Conservation (phyloP, 2,797 vertebrate species). For the Peromyscus melanophrys region DNA sequence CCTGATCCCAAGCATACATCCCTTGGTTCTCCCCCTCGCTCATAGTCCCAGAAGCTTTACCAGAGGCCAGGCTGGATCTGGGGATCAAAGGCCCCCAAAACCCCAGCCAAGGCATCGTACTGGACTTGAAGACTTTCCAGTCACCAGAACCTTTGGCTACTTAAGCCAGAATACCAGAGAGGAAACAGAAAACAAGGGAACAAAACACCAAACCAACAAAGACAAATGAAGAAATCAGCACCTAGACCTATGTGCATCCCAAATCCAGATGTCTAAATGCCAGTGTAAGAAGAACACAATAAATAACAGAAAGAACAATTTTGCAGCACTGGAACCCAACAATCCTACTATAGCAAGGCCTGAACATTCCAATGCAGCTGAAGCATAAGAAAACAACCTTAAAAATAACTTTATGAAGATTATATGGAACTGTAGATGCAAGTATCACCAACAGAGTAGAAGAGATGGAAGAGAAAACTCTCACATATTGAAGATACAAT, state of each 20-base stretch:
- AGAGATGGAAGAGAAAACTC: background rate
- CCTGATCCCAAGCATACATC: background rate
- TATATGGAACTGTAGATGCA: background rate
- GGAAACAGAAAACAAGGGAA: background rate
- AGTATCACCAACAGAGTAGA: background rate
- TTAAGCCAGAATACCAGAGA: background rate
- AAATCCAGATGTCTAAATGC: background rate
- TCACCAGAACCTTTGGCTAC: background rate
- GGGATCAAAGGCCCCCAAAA: background rate
- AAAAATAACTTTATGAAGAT: background rate
- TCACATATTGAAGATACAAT: background rate
- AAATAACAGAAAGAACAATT: background rate
- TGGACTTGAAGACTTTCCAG: background rate
- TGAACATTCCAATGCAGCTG: background rate
- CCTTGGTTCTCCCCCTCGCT: accelerated
- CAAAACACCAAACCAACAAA: background rate
- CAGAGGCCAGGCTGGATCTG: background rate
- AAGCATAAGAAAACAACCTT: background rate
- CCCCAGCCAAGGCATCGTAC: background rate
- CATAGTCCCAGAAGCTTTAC: background rate
- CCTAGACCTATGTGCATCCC: background rate
- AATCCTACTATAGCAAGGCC: background rate
- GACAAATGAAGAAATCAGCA: background rate
- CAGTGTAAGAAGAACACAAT: background rate
- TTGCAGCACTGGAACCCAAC: background rate